Percentiles rank a stretch among this genome's conserved stretches.
Evolutionary conservation across 2,888 invertebrate genomes (phyloP).

Genomic region (Melinopterus prodromus): DNA sequence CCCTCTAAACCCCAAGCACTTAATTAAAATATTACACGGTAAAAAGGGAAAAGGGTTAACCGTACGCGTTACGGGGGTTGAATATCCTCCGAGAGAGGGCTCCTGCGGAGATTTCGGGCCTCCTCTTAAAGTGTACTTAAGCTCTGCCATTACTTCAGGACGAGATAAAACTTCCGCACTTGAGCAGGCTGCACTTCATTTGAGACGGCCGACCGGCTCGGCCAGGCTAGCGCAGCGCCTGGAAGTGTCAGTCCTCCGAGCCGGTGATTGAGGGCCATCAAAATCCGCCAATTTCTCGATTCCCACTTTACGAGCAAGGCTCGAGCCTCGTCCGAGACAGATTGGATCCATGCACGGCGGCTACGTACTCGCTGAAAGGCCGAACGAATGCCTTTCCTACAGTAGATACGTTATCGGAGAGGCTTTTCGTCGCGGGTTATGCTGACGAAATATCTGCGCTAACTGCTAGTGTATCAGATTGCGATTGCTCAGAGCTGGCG

Average conservation of each 20-base stretch:
- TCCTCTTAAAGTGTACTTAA: conserved; percentile 25
- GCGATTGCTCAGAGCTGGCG: neutral
- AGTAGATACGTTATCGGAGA: conserved; percentile 34
- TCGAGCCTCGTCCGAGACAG: conserved; percentile 47
- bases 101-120: conserved; percentile 19
- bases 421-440: conserved; percentile 26
- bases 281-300: conserved; percentile 55
- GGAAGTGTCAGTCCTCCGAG: conserved; percentile 45
- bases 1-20: neutral
- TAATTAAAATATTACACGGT: neutral
- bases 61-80: neutral
- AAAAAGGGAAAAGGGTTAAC: neutral
- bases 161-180: conserved; percentile 36
- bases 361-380: neutral
- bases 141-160: conserved; percentile 21
- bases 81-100: neutral
- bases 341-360: conserved; percentile 44
- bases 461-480: neutral
- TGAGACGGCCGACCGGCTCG: conserved; percentile 22
- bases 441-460: neutral
- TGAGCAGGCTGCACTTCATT: conserved; percentile 31
- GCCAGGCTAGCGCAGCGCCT: conserved; percentile 25
- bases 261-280: conserved; percentile 56
- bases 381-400: conserved; percentile 17
- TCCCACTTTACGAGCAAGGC: conserved; percentile 51